Conservation (phyloP, 2,113 vertebrate species). For the Sorex fumeus region DNA sequence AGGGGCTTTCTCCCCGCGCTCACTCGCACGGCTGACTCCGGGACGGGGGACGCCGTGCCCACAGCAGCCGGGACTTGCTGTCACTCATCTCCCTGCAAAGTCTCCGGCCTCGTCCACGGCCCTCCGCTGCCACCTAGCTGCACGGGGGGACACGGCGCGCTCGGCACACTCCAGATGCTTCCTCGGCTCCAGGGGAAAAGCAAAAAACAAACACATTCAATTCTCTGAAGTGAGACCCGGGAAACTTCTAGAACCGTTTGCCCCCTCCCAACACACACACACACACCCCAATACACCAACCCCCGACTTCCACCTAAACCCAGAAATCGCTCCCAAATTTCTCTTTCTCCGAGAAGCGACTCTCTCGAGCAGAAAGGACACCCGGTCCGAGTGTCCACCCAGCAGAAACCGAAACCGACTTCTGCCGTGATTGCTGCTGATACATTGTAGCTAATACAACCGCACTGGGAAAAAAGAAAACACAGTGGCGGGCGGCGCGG, state of each 20-base stretch:
- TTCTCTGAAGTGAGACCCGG: too few relatives aligned
- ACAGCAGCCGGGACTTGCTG: constrained; percentile 83
- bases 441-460: constrained; percentile 21
- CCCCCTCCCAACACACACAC: too few relatives aligned
- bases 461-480: neutral
- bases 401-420: neutral
- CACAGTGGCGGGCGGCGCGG: neutral
- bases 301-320: too few relatives aligned
- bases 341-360: neutral
- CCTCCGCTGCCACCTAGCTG: constrained; percentile 96
- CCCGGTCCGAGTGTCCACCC: neutral
- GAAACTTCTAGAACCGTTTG: too few relatives aligned
- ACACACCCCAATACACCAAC: too few relatives aligned
- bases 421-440: neutral
- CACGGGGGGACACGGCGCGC: constrained; percentile 78
- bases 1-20: constrained; percentile 87
- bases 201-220: too few relatives aligned
- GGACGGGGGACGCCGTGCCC: constrained; percentile 78
- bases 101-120: constrained; percentile 77
- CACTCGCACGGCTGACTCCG: constrained; percentile 77
- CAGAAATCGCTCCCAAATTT: too few relatives aligned
- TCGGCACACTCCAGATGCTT: neutral
- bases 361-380: constrained; percentile 29
- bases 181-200: too few relatives aligned
- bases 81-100: constrained; percentile 75